Evolutionary conservation across 2,113 vertebrate species (phyloP).

Genomic region (Lampris incognitus): DNA sequence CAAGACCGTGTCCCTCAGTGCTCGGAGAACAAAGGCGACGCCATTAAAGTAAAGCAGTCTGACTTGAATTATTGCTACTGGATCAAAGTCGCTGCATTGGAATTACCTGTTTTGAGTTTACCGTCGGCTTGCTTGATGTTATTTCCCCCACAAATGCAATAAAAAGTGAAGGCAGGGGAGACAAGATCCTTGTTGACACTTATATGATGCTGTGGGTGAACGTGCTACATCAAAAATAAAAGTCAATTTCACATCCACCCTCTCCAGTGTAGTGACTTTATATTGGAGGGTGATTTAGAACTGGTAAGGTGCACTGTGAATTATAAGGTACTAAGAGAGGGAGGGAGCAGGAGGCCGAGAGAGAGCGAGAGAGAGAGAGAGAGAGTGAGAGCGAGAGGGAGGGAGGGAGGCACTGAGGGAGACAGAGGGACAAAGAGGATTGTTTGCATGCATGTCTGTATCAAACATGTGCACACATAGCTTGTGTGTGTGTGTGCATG

Average conservation of each 20-base stretch:
- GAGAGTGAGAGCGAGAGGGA: background rate
- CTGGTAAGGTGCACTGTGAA: conserved; percentile 5
- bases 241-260: background rate
- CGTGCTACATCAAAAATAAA: background rate
- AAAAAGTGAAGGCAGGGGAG: background rate
- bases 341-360: background rate
- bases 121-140: conserved; percentile 1
- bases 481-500: background rate
- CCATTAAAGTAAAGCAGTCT: conserved; percentile 36
- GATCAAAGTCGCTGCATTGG: conserved; percentile 36
- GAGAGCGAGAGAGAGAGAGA: background rate
- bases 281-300: background rate
- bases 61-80: conserved; percentile 8
- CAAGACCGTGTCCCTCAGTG: background rate
- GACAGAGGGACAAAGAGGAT: background rate
- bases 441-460: background rate
- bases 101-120: conserved; percentile 5
- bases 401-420: no score
- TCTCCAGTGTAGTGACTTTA: background rate
- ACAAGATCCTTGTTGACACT: background rate
- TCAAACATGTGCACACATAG: background rate
- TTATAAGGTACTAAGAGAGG: background rate
- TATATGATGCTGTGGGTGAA: background rate
- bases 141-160: background rate
- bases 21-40: conserved; percentile 23